Conservation (phyloP, 2,888 invertebrate genomes). For the Ditula angustiorana region DNA sequence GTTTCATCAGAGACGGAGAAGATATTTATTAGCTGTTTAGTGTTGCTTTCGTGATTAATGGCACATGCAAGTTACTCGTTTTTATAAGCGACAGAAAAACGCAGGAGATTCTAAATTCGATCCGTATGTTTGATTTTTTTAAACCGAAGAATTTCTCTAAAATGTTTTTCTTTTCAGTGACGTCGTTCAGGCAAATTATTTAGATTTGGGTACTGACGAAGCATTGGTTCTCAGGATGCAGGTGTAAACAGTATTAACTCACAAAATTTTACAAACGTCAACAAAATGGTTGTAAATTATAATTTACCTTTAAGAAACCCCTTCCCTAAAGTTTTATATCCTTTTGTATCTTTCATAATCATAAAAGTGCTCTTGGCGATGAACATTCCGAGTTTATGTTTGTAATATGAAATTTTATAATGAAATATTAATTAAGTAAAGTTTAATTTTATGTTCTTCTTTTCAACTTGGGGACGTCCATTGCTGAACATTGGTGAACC, state of each 20-base stretch:
- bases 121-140: no score
- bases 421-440: background rate
- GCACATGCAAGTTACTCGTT: no score
- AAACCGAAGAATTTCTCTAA: no score
- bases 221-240: conserved; percentile 78
- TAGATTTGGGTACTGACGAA: conserved; percentile 74
- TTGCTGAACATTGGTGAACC: no score
- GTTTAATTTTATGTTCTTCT: background rate
- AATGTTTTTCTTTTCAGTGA: conserved; percentile 60
- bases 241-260: conserved; percentile 53
- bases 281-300: background rate
- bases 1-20: no score
- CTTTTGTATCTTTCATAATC: conserved; percentile 34
- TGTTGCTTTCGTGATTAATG: no score
- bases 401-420: background rate
- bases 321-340: background rate
- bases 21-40: no score
- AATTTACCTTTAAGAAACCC: background rate
- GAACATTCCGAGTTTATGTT: background rate
- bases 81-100: no score
- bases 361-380: background rate
- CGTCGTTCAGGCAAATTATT: conserved; percentile 63
- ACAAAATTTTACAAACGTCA: background rate
- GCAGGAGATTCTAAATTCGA: no score
- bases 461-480: no score